Base-by-base conservation (phyloP, 2,888 invertebrate genomes). In the Xiphydria camelus region DNA sequence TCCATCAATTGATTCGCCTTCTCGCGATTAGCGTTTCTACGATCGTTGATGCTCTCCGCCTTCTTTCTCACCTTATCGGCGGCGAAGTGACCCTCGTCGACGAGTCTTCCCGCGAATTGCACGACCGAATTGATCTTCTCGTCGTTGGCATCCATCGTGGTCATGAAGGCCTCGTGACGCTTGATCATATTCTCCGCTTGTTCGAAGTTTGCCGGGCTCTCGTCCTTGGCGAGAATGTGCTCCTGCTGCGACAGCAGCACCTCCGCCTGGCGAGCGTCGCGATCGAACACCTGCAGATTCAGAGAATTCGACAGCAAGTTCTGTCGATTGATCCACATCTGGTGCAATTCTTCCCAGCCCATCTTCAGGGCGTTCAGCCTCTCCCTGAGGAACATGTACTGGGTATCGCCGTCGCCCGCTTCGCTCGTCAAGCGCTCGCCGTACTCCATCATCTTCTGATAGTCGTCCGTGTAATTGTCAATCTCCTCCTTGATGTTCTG, bases 241-340 rank as follows among this genome's bases (percentile, higher is more conserved):
- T 99, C 99, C 80, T 99, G 99, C 78, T 99, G 97, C 37, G 94
- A 93, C 35, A 99, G 83, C 62, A 99, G 81, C 46, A 98, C 98
- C 77, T 98, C 99, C 1, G 95, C 96, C 79, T 99, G 98, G 43
- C 96, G 84, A 10, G 96, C 96, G 76, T 99, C 99, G 2, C 98
- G 85, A 77, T 97, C 88, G 80, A 98, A 88, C 76, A 98, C 86
- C 76, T 96, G 95, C 64, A 94, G 83, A 76, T 97, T 96, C 59
- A 99, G 83, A 61, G 93, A 94, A 79, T 98, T 96, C 1, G 95
- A 91, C 15, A 99, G 80, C 59, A 97, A 79, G 62, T 94, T 90
- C 74, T 99, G 97, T 21, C 98, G 79, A 79, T 97, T 98, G 77
- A 95, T 97, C 98, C 99, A 99, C 99, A 99, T 99, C 79, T 98